phyloP scores from a whole-genome alignment of 2,888 invertebrate species.

The Euzetes globulus region DNA sequence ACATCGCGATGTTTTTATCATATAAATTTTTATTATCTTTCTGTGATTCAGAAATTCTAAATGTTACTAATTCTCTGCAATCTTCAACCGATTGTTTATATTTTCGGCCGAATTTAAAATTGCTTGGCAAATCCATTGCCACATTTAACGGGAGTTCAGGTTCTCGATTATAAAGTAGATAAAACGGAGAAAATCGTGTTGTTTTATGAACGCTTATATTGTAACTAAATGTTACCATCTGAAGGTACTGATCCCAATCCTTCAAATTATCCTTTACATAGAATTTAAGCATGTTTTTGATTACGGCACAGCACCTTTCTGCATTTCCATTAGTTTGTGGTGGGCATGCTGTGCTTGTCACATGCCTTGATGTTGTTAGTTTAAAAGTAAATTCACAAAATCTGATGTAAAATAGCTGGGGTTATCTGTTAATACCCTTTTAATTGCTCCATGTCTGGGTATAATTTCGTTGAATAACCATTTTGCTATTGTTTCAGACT shows the following conservation, averaged over 20 bases:
- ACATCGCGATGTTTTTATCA: background rate
- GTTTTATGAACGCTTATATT: conserved; percentile 37
- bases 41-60: background rate
- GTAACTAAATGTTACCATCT: conserved; percentile 41
- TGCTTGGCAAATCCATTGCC: background rate
- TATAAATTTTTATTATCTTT: background rate
- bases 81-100: background rate
- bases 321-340: conserved; percentile 32
- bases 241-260: conserved; percentile 43
- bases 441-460: conserved; percentile 15
- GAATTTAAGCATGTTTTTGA: conserved; percentile 39
- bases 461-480: conserved; percentile 32
- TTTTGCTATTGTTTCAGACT: conserved; percentile 44
- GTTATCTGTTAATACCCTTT: conserved; percentile 32
- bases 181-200: conserved; percentile 11
- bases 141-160: conserved; percentile 38
- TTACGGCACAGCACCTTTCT: conserved; percentile 29
- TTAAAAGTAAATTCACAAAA: conserved; percentile 17
- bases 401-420: conserved; percentile 15
- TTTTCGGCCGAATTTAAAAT: background rate
- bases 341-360: conserved; percentile 18
- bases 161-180: conserved; percentile 28
- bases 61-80: background rate
- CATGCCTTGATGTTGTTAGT: conserved; percentile 8
- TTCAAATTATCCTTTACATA: conserved; percentile 40